Base-by-base conservation (phyloP, 2,888 invertebrate genomes). In the Imbricaverruca yamaguchii region DNA sequence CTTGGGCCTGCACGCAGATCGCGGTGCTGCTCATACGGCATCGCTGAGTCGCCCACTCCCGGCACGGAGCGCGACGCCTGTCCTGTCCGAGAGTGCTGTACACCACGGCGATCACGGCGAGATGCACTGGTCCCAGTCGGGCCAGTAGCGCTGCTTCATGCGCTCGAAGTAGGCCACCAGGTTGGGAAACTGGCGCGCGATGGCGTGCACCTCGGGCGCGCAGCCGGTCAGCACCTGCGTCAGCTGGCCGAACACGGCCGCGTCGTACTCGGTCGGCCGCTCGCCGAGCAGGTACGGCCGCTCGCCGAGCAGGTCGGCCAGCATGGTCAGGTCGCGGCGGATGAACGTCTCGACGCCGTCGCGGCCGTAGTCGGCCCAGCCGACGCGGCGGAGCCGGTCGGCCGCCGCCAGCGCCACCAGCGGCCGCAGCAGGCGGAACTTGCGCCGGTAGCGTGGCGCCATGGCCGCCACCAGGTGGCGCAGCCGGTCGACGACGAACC, bases 201-300 rank as follows among this genome's bases (percentile, higher is more conserved):
- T 69, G 83, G 78, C 85, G 82, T 84, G 85, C 12, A 85, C 85
- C 11, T 85, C 85, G 13, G 83, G 83, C 10, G 85, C 85, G 18
- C 84, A 80, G 69, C 84, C 84, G 85, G 86, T 87, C 53, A 85
- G 81, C 3, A 87, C 84, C 84, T 87, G 87, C 25, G 86, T 84
- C 77, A 88, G 81, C 84, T 86, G 85, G 12, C 87, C 88, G 85
- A 88, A 88, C 77, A 88, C 83, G 8, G 87, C 85, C 84, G 87
- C 87, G 83, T 88, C 88, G 8, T 86, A 84, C 82, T 87, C 86
- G 81, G 85, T 83, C 13, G 86, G 85, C 65, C 84, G 83, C 39
- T 86, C 85, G 12, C 87, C 87, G 85, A 87, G 85, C 69, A 87
- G 83, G 83, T 84, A 87, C 59, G 57, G 80, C 21, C 80, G 78